These are phyloP conservation scores for Porites australiensis DNA, from an alignment of 64 coral and sea anemone genomes.

Conservation along the genomic window DNA sequence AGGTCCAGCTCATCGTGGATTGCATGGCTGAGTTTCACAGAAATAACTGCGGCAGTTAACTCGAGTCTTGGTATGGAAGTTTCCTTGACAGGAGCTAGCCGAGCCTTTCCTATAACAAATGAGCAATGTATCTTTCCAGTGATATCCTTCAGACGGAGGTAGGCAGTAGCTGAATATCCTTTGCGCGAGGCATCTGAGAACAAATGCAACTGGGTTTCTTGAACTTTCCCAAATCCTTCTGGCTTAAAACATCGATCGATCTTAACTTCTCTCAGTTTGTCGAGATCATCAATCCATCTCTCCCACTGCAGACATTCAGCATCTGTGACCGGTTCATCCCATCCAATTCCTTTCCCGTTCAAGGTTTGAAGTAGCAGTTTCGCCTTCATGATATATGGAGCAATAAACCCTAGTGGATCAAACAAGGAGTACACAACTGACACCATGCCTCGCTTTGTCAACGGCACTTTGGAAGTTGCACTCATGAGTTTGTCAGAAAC, in stretches of 20 bases:
- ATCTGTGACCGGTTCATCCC: constrained; percentile 42
- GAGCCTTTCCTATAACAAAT: constrained; percentile 66
- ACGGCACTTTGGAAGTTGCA: constrained; percentile 25
- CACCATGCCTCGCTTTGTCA: constrained; percentile 47
- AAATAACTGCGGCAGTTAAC: constrained; percentile 61
- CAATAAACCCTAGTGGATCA: constrained; percentile 71
- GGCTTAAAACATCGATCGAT: constrained; percentile 66
- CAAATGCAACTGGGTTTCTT: constrained; percentile 51
- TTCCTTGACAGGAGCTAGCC: constrained; percentile 48
- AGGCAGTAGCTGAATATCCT: constrained; percentile 61
- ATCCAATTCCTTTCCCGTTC: constrained; percentile 38
- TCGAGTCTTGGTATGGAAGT: constrained; percentile 63
- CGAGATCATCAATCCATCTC: constrained; percentile 47
- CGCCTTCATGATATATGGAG: constrained; percentile 64
- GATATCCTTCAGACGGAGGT: constrained; percentile 55
- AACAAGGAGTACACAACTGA: constrained; percentile 71
- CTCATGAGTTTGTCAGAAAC: constrained; percentile 8
- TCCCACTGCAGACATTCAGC: constrained; percentile 35
- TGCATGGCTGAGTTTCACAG: constrained; percentile 27
- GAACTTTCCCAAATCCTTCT: constrained; percentile 54
- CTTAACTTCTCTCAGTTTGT: constrained; percentile 36
- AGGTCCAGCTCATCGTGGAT: constrained; percentile 46
- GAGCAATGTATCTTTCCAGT: constrained; percentile 5
- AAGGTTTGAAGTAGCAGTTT: constrained; percentile 58
- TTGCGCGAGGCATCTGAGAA: constrained; percentile 65